Percentiles rank a stretch among this genome's conserved stretches.
phyloP scores from a whole-genome alignment of 2,888 invertebrate genomes.

The Magallana nippona region DNA sequence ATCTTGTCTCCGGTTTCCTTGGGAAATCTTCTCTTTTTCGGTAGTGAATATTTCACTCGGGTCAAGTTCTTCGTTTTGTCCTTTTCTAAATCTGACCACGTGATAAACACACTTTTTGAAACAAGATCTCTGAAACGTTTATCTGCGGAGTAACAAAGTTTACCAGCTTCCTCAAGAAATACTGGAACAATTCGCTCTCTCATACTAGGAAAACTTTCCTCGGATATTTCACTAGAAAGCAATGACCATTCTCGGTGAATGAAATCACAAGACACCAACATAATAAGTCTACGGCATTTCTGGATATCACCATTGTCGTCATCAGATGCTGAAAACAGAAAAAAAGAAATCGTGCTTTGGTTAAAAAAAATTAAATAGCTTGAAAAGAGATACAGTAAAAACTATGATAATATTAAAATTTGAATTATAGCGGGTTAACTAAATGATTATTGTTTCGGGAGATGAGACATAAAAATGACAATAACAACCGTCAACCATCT shows the following conservation, averaged over 20 bases:
- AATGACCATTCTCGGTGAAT: conserved; percentile 65
- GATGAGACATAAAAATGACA: no score
- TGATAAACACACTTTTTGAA: neutral
- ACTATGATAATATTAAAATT: no score
- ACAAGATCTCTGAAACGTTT: neutral
- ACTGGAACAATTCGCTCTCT: conserved; percentile 67
- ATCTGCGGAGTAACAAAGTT: neutral
- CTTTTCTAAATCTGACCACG: neutral
- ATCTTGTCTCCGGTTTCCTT: neutral
- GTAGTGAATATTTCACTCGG: conserved; percentile 10
- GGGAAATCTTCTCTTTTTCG: neutral
- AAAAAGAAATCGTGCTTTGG: conserved; percentile 36
- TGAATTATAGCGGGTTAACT: no score
- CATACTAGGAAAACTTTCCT: conserved; percentile 67
- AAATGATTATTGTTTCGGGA: no score
- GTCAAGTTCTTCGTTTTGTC: neutral
- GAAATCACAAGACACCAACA: conserved; percentile 61
- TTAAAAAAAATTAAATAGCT: neutral
- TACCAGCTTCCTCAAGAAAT: conserved; percentile 54
- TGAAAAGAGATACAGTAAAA: no score
- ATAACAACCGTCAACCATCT: no score
- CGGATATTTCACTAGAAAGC: conserved; percentile 67
- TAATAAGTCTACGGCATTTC: conserved; percentile 63
- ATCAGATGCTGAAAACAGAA: conserved; percentile 51
- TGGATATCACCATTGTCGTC: conserved; percentile 63